These are phyloP conservation scores for Apocheima hispidaria DNA, from an alignment of 2,888 invertebrate genomes.

Conservation along the genomic window DNA sequence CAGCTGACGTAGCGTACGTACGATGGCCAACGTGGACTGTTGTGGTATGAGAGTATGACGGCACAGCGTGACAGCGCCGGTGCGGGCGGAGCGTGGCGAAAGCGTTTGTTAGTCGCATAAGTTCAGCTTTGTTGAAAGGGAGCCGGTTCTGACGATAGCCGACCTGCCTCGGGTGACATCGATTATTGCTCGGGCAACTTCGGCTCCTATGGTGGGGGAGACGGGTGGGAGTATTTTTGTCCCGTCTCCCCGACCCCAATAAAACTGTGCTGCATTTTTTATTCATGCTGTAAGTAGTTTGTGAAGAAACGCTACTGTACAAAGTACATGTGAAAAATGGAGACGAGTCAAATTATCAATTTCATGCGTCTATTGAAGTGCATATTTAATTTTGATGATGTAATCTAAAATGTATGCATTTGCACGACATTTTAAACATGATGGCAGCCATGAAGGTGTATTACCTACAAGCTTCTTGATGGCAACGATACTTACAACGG, in stretches of 20 bases:
- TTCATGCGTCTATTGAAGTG: too few relatives aligned
- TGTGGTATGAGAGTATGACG: constrained; percentile 39
- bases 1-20: constrained; percentile 60
- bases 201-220: constrained; percentile 49
- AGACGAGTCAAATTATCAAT: too few relatives aligned
- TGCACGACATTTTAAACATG: too few relatives aligned
- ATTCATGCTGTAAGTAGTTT: too few relatives aligned
- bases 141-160: constrained; percentile 57
- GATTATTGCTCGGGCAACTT: constrained; percentile 73
- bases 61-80: constrained; percentile 22
- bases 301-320: too few relatives aligned
- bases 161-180: constrained; percentile 79
- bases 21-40: constrained; percentile 62
- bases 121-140: constrained; percentile 54
- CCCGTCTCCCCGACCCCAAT: constrained; percentile 31
- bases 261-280: not conserved
- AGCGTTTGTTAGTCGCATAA: constrained; percentile 59
- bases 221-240: constrained; percentile 53
- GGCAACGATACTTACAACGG: too few relatives aligned
- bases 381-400: too few relatives aligned
- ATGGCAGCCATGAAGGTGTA: too few relatives aligned
- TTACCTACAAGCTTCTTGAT: too few relatives aligned
- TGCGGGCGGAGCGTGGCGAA: constrained; percentile 63
- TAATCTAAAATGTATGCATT: too few relatives aligned
- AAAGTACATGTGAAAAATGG: too few relatives aligned